phyloP scores from a whole-genome alignment of 2,113 vertebrate species.

The Seriola dumerili region DNA sequence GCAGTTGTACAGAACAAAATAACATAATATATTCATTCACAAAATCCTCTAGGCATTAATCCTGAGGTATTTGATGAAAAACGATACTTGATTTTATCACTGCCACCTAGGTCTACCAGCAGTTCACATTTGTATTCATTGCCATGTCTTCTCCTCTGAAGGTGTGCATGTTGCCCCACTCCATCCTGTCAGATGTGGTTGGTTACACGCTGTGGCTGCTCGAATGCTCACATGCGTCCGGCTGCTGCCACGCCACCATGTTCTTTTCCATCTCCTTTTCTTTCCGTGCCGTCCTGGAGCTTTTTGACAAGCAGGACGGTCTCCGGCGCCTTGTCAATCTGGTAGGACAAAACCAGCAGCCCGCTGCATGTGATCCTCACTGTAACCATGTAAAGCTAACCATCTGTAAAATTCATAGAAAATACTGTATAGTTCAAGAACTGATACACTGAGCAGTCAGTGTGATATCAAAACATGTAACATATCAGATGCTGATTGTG shows the following conservation, averaged over 20 bases:
- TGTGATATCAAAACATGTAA: neutral
- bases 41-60: neutral
- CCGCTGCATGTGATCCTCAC: neutral
- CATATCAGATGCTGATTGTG: neutral
- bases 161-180: slow-evolving; percentile 92
- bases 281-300: slow-evolving; percentile 96
- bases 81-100: neutral
- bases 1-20: too few relatives aligned
- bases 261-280: slow-evolving; percentile 99
- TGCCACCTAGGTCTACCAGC: neutral
- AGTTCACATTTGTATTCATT: slow-evolving; percentile 47
- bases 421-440: neutral
- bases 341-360: slow-evolving; percentile 71
- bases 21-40: neutral
- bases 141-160: slow-evolving; percentile 30
- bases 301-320: slow-evolving; percentile 97
- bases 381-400: neutral
- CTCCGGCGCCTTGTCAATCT: slow-evolving; percentile 96
- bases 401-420: slow-evolving; percentile 5
- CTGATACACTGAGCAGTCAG: neutral
- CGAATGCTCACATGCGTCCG: slow-evolving; percentile 98
- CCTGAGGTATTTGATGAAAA: neutral
- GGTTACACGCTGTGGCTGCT: slow-evolving; percentile 98
- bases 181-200: slow-evolving; percentile 94
- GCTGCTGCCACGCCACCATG: slow-evolving; percentile 99